These are phyloP conservation scores for Hippopotamus amphibius DNA, from an alignment of 2,113 vertebrate species.

Conservation along the genomic window DNA sequence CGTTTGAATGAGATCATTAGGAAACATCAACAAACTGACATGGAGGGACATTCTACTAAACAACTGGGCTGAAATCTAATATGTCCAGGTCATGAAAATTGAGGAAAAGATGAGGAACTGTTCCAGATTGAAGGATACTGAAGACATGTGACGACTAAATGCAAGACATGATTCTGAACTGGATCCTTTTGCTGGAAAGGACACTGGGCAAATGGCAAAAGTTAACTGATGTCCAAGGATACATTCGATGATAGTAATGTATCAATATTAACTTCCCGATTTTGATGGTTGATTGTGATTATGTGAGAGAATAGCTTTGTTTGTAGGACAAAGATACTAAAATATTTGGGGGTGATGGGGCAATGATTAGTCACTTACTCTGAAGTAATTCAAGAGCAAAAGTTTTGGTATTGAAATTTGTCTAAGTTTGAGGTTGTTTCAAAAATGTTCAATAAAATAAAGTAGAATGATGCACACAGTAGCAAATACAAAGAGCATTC, in stretches of 20 bases:
- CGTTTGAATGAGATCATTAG: not conserved
- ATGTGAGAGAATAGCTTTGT: not conserved
- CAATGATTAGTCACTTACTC: not conserved
- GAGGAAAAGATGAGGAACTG: not conserved
- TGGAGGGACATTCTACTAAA: not conserved
- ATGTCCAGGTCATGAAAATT: not conserved
- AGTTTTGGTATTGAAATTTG: not conserved
- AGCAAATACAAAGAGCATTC: not conserved
- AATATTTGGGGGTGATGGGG: not conserved
- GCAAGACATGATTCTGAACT: not conserved
- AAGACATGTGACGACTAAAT: not conserved
- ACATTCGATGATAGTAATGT: not conserved
- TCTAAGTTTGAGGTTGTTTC: not conserved
- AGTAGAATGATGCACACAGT: not conserved
- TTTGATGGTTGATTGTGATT: not conserved
- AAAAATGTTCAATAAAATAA: not conserved
- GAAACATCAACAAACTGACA: not conserved
- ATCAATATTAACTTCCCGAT: not conserved
- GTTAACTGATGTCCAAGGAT: not conserved
- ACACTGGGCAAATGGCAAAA: not conserved
- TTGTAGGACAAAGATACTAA: not conserved
- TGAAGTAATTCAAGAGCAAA: not conserved
- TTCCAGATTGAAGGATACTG: not conserved
- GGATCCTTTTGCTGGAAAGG: not conserved
- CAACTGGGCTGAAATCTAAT: not conserved